phyloP scores from a whole-genome alignment of 2,113 vertebrate genomes.

The Sebastes schlegelii region DNA sequence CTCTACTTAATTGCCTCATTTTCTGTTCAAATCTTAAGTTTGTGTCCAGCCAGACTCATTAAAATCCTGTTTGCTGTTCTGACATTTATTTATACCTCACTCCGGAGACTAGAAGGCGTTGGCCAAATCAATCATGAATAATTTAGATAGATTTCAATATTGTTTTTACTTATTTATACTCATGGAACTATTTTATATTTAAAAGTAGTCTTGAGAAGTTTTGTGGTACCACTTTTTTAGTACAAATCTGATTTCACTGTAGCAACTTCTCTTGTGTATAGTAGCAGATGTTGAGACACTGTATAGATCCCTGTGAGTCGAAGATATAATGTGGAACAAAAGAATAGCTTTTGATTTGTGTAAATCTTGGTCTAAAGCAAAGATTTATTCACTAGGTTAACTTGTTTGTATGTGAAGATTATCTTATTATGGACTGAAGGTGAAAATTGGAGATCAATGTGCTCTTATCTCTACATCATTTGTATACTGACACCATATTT shows the following conservation, averaged over 20 bases:
- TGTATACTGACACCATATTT: slow-evolving; percentile 2
- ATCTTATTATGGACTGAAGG: neutral
- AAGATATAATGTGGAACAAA: slow-evolving; percentile 18
- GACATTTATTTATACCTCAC: slow-evolving; percentile 26
- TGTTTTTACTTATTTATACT: neutral
- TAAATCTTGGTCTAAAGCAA: neutral
- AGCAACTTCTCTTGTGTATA: slow-evolving; percentile 14
- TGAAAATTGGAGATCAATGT: neutral
- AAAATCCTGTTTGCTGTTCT: neutral
- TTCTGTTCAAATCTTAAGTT: neutral
- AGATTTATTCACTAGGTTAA: neutral
- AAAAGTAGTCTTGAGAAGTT: neutral
- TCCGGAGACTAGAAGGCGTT: neutral
- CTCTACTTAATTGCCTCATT: neutral
- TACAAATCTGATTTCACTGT: neutral
- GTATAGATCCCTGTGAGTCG: neutral
- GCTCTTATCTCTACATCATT: neutral
- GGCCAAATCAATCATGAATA: neutral
- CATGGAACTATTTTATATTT: slow-evolving; percentile 13
- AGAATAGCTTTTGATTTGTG: neutral
- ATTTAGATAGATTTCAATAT: neutral
- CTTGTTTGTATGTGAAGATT: slow-evolving; percentile 8
- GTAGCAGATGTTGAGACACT: slow-evolving; percentile 7
- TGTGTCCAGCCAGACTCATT: neutral
- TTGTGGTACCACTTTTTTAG: slow-evolving; percentile 18